Conservation (phyloP, 1,140 invertebrate species). For the Lasioglossum baleicum region DNA sequence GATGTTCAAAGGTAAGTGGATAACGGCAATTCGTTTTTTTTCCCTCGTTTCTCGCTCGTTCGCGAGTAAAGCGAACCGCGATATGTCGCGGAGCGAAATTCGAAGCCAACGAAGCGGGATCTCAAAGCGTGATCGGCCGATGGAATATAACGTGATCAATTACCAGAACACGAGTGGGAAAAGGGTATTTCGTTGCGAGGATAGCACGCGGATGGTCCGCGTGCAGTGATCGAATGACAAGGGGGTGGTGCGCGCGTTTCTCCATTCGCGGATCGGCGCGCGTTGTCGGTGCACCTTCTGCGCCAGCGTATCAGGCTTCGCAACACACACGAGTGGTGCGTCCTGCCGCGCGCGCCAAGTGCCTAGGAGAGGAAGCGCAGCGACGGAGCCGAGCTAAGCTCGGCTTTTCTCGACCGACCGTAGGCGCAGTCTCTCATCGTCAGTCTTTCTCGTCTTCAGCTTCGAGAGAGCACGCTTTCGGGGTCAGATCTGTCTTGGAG, state of each 20-base stretch:
- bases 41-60: too few species aligned
- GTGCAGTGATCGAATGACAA: constrained; percentile 51
- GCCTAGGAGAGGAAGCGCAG: constrained; percentile 58
- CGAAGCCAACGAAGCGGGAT: background rate
- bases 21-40: too few species aligned
- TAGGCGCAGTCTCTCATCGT: constrained; percentile 51
- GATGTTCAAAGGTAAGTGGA: too few species aligned
- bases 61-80: too few species aligned
- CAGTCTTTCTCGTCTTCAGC: constrained; percentile 20
- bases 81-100: background rate
- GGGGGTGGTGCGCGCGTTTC: constrained; percentile 51
- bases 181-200: background rate
- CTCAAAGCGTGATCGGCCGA: background rate
- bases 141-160: constrained; percentile 1
- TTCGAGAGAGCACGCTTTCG: constrained; percentile 34
- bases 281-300: constrained; percentile 43
- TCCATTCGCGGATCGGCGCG: constrained; percentile 46
- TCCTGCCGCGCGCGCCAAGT: constrained; percentile 57
- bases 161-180: background rate
- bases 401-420: constrained; percentile 44
- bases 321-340: constrained; percentile 42
- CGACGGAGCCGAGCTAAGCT: constrained; percentile 52
- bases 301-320: constrained; percentile 45
- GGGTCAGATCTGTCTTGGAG: constrained; percentile 16
- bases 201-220: constrained; percentile 15